Conservation (phyloP, 2,113 vertebrate genomes). For the Pundamilia nyererei region DNA sequence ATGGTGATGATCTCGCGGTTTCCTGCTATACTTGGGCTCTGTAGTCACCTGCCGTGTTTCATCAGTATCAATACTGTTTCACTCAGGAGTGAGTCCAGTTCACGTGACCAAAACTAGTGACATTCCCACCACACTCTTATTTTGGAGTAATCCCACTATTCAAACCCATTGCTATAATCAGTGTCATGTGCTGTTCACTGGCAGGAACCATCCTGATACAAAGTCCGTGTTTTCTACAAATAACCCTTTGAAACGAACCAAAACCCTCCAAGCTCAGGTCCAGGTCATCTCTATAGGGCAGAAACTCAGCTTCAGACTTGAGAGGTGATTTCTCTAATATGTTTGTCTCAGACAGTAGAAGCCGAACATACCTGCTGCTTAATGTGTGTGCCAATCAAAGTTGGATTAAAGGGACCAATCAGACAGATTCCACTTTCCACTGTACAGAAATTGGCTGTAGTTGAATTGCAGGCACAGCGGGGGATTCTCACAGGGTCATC, state of each 20-base stretch:
- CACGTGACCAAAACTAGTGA: not conserved
- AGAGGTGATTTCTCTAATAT: not conserved
- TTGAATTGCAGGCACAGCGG: not conserved
- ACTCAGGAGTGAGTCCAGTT: not conserved
- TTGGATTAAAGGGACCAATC: not conserved
- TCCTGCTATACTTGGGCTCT: not conserved
- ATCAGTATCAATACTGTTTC: not conserved
- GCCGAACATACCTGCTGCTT: fast-evolving
- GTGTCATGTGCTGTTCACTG: not conserved
- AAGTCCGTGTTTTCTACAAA: not conserved
- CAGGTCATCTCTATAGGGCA: not conserved
- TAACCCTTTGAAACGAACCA: not conserved
- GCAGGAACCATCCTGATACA: not conserved
- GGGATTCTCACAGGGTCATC: not conserved
- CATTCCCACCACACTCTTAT: not conserved
- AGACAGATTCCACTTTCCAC: not conserved
- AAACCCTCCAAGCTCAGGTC: not conserved
- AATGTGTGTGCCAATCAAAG: not conserved
- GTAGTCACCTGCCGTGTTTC: not conserved
- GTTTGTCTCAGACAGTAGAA: not conserved
- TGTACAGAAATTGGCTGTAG: not conserved
- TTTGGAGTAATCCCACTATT: not conserved
- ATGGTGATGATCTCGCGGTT: fast-evolving
- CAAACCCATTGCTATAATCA: not conserved
- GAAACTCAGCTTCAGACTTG: fast-evolving